Evolutionary conservation across 2,113 vertebrate genomes (phyloP), one percentile per base, ranked within the genome.

Genomic region (Heterocephalus glaber): DNA sequence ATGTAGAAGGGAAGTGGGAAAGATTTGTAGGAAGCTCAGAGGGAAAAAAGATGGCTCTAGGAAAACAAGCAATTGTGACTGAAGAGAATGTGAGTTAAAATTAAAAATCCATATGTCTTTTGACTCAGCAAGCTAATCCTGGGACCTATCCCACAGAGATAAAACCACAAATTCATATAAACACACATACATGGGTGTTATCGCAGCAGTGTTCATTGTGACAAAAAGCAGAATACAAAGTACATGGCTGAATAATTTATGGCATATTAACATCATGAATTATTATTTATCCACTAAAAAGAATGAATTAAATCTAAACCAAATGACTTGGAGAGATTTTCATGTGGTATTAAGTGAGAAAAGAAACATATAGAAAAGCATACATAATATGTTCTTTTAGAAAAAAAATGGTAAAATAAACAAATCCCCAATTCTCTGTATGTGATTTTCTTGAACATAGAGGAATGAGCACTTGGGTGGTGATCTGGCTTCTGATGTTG

Each of bases 71-170:
- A 88, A 77, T 35, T 44, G 56, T 49, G 80, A 49, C 0, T 33
- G 54, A 49, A 86, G 56, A 77, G 33, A 60, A 68, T 61, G 33
- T 85, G 93, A 84, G 85, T 72, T 85, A 96, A 92, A 92, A 96
- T 95, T 61, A 94, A 97, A 87, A 87, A 94, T 95, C 87, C 52
- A 79, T 79, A n/a, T 70, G 35, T 28, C 33, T 79, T 90, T 90
- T 74, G n/a, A 49, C 52, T 30, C 65, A 92, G 70, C 44, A 88
- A 90, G 49, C 60, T 66, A 52, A 30, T 44, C 52, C 70, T 44
- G 88, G 92, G 95, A 20, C 95, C 63, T 49, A 47, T 61, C 16
- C 61, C 47, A 35, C 44, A 68, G 85, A 96, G 79, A 88, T 12
- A 85, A 97, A 95, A 83, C 47, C 66, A 82, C n/a, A 60, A 19